Evolutionary conservation across 2,113 vertebrate species (phyloP).

Genomic region (Austrofundulus limnaeus): DNA sequence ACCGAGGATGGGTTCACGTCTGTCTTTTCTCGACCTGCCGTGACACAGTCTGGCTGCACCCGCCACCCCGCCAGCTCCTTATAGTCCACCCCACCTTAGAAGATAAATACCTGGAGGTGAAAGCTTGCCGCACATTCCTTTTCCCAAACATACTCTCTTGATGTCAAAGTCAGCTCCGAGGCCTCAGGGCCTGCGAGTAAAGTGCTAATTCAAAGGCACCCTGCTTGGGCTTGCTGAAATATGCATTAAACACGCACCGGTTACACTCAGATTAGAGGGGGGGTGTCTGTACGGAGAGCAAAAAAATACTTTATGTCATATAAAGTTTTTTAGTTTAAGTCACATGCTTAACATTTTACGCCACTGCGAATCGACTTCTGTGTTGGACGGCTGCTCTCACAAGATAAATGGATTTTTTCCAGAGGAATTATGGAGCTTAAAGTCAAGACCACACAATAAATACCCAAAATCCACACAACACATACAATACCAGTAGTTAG

Average conservation of each 20-base stretch:
- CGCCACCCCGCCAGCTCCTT: conserved; percentile 55
- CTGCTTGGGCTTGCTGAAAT: conserved; percentile 96
- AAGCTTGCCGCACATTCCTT: conserved; percentile 94
- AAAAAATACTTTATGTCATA: conserved; percentile 58
- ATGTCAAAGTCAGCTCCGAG: conserved; percentile 91
- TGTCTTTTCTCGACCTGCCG: conserved; percentile 72
- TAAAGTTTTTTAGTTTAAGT: conserved; percentile 55
- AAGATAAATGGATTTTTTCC: conserved; percentile 11
- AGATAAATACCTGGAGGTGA: conserved; percentile 95
- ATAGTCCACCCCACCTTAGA: conserved; percentile 76
- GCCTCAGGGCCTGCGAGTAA: conserved; percentile 86
- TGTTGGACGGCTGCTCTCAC: not conserved
- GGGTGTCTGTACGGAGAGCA: conserved; percentile 63
- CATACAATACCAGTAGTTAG: conserved; percentile 20
- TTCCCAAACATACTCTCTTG: conserved; percentile 89
- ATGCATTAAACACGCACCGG: conserved; percentile 90
- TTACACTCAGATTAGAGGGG: conserved; percentile 75
- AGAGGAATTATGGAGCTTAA: conserved; percentile 22
- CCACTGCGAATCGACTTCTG: not conserved
- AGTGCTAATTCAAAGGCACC: conserved; percentile 89
- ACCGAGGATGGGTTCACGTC: conserved; percentile 63
- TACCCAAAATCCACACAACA: conserved; percentile 26
- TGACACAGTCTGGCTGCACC: conserved; percentile 74
- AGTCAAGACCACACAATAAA: conserved; percentile 13
- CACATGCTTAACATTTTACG: not conserved